phyloP scores from a whole-genome alignment of 2,888 invertebrate genomes.

The Anagyrus pseudococci region DNA sequence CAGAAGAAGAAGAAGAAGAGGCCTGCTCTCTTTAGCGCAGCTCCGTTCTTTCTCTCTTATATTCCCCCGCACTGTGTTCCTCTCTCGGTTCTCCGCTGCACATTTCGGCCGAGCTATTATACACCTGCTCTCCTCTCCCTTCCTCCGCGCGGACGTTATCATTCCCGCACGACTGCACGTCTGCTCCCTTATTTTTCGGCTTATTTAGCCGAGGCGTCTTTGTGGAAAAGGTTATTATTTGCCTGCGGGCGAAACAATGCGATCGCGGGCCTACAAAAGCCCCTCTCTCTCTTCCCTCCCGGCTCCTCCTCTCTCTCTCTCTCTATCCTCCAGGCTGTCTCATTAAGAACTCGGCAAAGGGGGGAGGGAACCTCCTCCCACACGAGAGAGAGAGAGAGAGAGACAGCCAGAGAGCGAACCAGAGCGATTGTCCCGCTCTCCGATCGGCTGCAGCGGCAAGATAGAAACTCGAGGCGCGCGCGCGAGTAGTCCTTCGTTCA shows the following conservation, averaged over 20 bases:
- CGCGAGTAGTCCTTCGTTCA: neutral
- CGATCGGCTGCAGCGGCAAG: conserved; percentile 16
- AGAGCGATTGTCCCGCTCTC: neutral
- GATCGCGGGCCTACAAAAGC: conserved; percentile 51
- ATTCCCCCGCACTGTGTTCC: too few relatives aligned
- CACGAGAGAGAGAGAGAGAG: conserved; percentile 46
- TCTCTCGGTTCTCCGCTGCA: too few relatives aligned
- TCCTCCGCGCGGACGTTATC: neutral
- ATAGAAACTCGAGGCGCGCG: conserved; percentile 14
- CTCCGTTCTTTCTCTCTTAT: too few relatives aligned
- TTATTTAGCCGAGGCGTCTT: conserved; percentile 1
- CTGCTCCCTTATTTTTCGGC: neutral
- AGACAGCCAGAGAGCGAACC: neutral
- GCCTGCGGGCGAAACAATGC: conserved; percentile 28
- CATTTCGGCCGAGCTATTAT: too few relatives aligned
- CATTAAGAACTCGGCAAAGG: conserved; percentile 53
- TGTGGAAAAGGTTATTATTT: conserved; percentile 18
- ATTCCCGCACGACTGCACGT: neutral
- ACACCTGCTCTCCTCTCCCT: too few relatives aligned
- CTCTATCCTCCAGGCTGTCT: conserved; percentile 51
- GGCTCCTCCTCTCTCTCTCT: too few relatives aligned
- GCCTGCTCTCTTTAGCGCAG: too few relatives aligned
- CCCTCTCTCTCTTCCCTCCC: too few relatives aligned
- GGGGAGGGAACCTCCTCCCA: too few relatives aligned
- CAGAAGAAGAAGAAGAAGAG: conserved; percentile 6